Base-by-base conservation (phyloP, 1,140 invertebrate species). In the Archegozetes longisetosus region DNA sequence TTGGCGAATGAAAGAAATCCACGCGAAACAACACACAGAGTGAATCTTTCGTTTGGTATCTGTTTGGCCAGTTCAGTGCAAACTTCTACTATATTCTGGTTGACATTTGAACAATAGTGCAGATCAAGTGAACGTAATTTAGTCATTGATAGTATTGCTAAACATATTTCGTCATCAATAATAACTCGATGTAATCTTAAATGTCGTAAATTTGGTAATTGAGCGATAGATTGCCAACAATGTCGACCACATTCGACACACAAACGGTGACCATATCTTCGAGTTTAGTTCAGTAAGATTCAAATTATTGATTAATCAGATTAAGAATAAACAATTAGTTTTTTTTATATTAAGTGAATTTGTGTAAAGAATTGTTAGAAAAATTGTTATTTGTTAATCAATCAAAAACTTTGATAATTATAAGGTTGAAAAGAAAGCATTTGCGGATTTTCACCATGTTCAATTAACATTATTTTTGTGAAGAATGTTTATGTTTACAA, bases 31-130 rank as follows among this genome's bases (percentile, higher is more conserved):
- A 58, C 48, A 23, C 17, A 1, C 47, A 58, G 25, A 9, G 2
- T 51, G 24, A 58, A 58, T 29, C 46, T 2, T 29, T 24, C 2
- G 2, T 25, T 9, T 1, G 57, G 48, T 22, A 17, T 14, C 12
- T 47, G 57, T 27, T 26, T 26, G 14, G 57, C 57, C 13, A 58
- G 24, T 2, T 58, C 22, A 20, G 51, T 58, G 25, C 57, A 58
- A 9, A 58, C 48, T n/a, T 2, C 24, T 2, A 58, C 22, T 12
- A 58, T 26, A 28, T 58, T 58, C 14, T 58, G 46, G 47, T 27
- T 58, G 13, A 58, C 57, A 53, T 58, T 58, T 20, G 57, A 58
- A 53, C 57, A 58, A 25, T 58, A 58, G 17, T 58, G 57, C 47
- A 58, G 48, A 28, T 58, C 57, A 27, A 58, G 48, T 29, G 12